Conservation (phyloP, 1,140 invertebrate genomes). For the Scaptomyza montana region DNA sequence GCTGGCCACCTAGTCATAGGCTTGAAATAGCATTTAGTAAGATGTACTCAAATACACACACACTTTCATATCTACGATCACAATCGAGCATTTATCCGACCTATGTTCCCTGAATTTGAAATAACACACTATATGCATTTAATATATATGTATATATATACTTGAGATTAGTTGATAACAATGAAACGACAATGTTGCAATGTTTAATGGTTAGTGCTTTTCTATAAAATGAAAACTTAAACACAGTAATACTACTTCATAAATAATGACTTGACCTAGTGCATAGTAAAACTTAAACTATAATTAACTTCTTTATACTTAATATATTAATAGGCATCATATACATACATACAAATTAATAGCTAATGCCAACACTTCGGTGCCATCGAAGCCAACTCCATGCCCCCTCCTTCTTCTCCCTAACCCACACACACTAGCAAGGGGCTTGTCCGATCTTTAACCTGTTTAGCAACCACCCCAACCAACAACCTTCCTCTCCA, state of each 20-base stretch:
- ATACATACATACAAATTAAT: conserved; percentile 23
- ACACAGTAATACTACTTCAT: conserved; percentile 63
- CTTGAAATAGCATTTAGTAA: conserved; percentile 57
- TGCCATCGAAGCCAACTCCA: conserved; percentile 34
- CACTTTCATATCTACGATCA: conserved; percentile 78
- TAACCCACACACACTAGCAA: conserved; percentile 2
- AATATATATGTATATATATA: not conserved
- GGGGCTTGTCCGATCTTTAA: conserved; percentile 21
- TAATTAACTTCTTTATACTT: conserved; percentile 45
- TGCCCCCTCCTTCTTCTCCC: not conserved
- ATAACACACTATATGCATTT: conserved; percentile 14
- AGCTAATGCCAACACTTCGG: conserved; percentile 63
- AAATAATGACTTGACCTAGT: conserved; percentile 56
- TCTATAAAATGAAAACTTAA: conserved; percentile 62
- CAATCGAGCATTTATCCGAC: conserved; percentile 64
- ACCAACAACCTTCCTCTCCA: not conserved
- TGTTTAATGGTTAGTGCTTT: conserved; percentile 81
- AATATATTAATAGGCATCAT: conserved; percentile 9
- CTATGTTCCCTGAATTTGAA: conserved; percentile 45
- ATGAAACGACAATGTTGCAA: conserved; percentile 66
- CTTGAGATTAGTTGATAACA: conserved; percentile 32
- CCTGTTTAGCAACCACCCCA: not conserved
- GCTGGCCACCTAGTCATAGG: conserved; percentile 70
- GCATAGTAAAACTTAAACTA: conserved; percentile 49
- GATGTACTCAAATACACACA: conserved; percentile 23